These are phyloP conservation scores for Rhamnusium bicolor DNA, from an alignment of 2,888 invertebrate species.

Conservation along the genomic window DNA sequence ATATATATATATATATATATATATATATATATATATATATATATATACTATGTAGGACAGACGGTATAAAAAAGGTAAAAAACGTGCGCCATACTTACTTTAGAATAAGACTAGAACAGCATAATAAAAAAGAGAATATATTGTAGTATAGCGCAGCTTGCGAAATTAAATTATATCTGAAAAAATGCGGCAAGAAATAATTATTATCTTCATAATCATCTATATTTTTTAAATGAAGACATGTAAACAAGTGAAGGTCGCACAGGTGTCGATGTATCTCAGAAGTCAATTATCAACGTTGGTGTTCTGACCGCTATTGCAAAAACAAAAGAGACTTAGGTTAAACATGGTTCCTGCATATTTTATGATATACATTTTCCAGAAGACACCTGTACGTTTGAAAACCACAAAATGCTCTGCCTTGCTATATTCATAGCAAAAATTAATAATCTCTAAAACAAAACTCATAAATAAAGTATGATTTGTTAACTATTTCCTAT, in stretches of 20 bases:
- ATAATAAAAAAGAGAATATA: no score
- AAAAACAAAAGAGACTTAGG: constrained; percentile 53
- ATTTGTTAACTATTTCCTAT: constrained; percentile 56
- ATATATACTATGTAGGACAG: no score
- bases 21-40: no score
- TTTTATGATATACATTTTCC: constrained; percentile 40
- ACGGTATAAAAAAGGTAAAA: no score
- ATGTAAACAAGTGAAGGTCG: constrained; percentile 46
- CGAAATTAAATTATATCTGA: constrained; percentile 17
- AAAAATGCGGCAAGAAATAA: constrained; percentile 8
- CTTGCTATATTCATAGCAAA: constrained; percentile 37
- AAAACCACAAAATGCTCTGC: constrained; percentile 47
- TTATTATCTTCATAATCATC: constrained; percentile 2
- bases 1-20: no score
- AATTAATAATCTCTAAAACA: constrained; percentile 52
- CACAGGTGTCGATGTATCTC: constrained; percentile 58
- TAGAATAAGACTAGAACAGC: no score
- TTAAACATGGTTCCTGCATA: constrained; percentile 51
- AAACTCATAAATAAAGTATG: constrained; percentile 52
- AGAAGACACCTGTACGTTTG: constrained; percentile 47
- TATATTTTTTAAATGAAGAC: background rate
- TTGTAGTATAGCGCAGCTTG: background rate
- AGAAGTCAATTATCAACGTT: constrained; percentile 63
- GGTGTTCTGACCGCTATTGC: constrained; percentile 60
- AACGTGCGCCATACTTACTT: no score